phyloP scores from a whole-genome alignment of 2,797 vertebrate species.

The Halcyon chelicuti region DNA sequence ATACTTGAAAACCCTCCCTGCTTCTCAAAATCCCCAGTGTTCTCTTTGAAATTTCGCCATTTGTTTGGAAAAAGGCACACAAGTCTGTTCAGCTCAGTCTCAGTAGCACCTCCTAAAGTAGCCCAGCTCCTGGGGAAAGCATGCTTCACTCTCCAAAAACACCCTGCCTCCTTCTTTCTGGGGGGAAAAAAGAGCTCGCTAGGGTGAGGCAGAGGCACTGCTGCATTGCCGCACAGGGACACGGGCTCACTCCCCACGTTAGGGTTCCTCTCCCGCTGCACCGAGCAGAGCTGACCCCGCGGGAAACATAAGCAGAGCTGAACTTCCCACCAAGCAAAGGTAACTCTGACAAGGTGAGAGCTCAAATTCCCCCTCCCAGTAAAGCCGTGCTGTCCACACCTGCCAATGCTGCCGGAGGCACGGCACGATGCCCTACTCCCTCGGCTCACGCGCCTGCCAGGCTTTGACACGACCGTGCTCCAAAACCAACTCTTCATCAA shows the following conservation, averaged over 20 bases:
- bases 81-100: neutral
- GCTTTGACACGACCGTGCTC: neutral
- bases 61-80: neutral
- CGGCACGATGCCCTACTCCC: neutral
- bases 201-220: neutral
- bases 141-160: neutral
- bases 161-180: neutral
- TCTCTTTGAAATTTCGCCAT: neutral
- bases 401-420: neutral
- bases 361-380: neutral
- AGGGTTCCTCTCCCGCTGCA: neutral
- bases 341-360: constrained; percentile 3
- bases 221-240: rapidly evolving
- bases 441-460: neutral
- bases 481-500: constrained; percentile 31
- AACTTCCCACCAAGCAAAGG: neutral
- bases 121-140: neutral
- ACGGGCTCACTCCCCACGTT: neutral
- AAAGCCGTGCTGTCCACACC: constrained; percentile 5
- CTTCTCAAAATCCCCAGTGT: neutral
- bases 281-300: neutral
- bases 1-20: neutral
- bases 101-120: neutral
- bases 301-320: neutral
- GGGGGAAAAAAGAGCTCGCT: neutral